phyloP scores from a whole-genome alignment of 2,113 vertebrate genomes.

The Fulmarus glacialis region DNA sequence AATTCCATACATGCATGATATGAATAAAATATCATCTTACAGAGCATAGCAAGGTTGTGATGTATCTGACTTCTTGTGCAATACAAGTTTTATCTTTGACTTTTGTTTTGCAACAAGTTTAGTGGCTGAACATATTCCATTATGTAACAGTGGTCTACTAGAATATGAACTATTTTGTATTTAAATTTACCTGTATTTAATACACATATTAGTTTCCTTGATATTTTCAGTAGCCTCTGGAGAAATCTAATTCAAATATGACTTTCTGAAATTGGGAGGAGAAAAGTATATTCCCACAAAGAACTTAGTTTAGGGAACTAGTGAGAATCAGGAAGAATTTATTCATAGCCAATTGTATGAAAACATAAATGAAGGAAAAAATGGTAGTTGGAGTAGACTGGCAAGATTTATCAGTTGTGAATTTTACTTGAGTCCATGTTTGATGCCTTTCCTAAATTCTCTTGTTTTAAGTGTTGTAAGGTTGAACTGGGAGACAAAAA shows the following conservation, averaged over 20 bases:
- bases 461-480: neutral
- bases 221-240: neutral
- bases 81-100: neutral
- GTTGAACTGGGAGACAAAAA: neutral
- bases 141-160: neutral
- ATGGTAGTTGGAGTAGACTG: neutral
- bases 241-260: neutral
- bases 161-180: neutral
- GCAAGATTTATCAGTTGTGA: neutral
- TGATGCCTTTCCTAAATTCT: neutral
- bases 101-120: neutral
- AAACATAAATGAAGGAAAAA: constrained; percentile 4
- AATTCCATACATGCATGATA: constrained; percentile 11
- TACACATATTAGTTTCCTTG: neutral
- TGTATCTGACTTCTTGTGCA: neutral
- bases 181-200: neutral
- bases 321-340: neutral
- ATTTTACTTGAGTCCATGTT: neutral
- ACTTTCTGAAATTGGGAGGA: neutral
- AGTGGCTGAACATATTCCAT: neutral
- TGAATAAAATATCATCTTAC: constrained; percentile 43
- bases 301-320: neutral
- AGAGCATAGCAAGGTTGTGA: neutral
- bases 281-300: neutral
- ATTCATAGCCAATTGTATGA: neutral